Percentiles rank a stretch among this genome's conserved stretches.
Evolutionary conservation across 2,888 invertebrate species (phyloP).

Genomic region (Hyposoter dolosus): DNA sequence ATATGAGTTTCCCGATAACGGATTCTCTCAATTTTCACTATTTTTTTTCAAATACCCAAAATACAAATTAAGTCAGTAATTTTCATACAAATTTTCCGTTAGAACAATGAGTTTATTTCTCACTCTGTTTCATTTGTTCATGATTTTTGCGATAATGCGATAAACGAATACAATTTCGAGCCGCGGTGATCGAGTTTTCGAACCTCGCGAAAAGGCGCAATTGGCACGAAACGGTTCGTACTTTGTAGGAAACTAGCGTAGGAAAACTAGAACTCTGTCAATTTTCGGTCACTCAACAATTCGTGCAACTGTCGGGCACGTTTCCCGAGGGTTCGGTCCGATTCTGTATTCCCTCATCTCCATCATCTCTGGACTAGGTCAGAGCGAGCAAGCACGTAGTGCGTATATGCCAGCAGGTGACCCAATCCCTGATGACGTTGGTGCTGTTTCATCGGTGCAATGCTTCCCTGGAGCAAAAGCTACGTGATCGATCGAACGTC

Average conservation of each 20-base stretch:
- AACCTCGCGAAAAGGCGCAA: background rate
- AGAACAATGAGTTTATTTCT: too few species aligned
- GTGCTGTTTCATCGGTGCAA: conserved; percentile 1
- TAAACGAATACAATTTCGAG: background rate
- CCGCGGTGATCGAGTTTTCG: background rate
- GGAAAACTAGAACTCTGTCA: conserved; percentile 48
- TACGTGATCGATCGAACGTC: conserved; percentile 34
- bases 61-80: background rate
- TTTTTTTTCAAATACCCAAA: background rate
- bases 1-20: background rate
- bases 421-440: conserved; percentile 39
- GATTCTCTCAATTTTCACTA: background rate
- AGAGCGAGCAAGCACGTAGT: conserved; percentile 59
- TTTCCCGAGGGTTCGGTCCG: conserved; percentile 54
- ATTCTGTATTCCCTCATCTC: conserved; percentile 55
- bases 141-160: background rate
- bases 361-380: conserved; percentile 60
- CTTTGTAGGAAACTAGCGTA: background rate
- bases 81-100: too few species aligned
- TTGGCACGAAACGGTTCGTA: conserved; percentile 5
- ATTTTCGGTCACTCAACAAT: conserved; percentile 72
- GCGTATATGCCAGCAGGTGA: conserved; percentile 51
- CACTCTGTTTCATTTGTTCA: too few species aligned
- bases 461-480: conserved; percentile 23
- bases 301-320: conserved; percentile 61